Evolutionary conservation across 2,113 vertebrate genomes (phyloP), one percentile per base, ranked within the genome.

Genomic region (Chionodraco myersi): DNA sequence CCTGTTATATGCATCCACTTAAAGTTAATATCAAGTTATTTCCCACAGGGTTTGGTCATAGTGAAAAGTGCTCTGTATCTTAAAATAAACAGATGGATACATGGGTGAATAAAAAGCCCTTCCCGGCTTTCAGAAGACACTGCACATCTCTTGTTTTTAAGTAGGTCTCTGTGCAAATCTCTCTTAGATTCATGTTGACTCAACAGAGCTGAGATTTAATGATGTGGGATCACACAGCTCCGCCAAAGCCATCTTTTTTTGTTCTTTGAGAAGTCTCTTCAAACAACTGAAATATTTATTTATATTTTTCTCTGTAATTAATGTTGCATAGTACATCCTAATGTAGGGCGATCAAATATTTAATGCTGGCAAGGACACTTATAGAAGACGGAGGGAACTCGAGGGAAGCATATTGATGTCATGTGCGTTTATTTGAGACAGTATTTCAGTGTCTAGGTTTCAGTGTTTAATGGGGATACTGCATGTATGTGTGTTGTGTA

Each of bases 261-360:
- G 26, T 73, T 75, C 67, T 80, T 64, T 66, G 41, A 64, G 36
- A 72, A 84, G 47, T 66, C 69, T 73, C 52, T 52, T 75, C 51
- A 90, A 86, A 90, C 72, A 86, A 75, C 63, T 84, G 52, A 84
- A 89, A 87, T 82, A 73, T 84, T 57, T 77, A 88, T 72, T 63
- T 58, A 34, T 47, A 68, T 62, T 36, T 63, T 60, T n/a, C 47
- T 59, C 45, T 75, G 80, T 90, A 87, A 91, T 91, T 65, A 86
- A 88, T 78, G 67, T 81, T 87, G 70, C 70, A 81, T 56, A 2
- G 68, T 65, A 62, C 72, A 85, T 85, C 82, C 85, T 60, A 78
- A 84, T 72, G 60, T 56, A 62, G 53, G 18, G 18, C 10, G 0
- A 86, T 85, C 23, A 77, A 90, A 90, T 80, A 87, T 90, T 82